phyloP scores from a whole-genome alignment of 1,140 invertebrate genomes.

The Eufriesea mexicana region DNA sequence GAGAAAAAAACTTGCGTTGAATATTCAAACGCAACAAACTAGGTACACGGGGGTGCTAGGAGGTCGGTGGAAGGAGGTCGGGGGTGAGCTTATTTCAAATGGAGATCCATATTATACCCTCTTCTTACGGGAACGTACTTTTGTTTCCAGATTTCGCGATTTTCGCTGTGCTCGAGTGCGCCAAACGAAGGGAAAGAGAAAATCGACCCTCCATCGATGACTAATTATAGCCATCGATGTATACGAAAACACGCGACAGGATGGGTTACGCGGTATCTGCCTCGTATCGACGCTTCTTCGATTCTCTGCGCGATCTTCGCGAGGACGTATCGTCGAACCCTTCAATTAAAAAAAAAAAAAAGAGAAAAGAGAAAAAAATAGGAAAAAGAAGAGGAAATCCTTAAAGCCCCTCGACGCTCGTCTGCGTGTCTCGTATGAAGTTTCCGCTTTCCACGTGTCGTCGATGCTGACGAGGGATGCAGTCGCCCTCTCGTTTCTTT shows the following conservation, averaged over 20 bases:
- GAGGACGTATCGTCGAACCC: conserved; percentile 16
- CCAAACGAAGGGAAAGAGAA: conserved; percentile 51
- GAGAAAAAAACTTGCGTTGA: conserved; percentile 77
- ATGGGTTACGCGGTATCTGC: conserved; percentile 4
- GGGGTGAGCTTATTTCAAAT: conserved; percentile 81
- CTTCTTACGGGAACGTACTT: conserved; percentile 78
- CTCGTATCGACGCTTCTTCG: conserved; percentile 37
- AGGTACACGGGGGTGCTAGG: conserved; percentile 76
- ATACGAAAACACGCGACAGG: conserved; percentile 34
- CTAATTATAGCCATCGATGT: conserved; percentile 67
- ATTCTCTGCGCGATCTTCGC: conserved; percentile 8
- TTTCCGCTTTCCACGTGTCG: not conserved
- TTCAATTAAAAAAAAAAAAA: conserved; percentile 38
- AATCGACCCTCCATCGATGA: conserved; percentile 59
- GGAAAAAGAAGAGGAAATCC: conserved; percentile 4
- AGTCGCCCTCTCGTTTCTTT: not conserved
- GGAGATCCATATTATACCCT: conserved; percentile 81
- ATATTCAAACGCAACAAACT: conserved; percentile 83
- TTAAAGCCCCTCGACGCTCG: conserved; percentile 1
- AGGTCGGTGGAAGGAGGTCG: conserved; percentile 36
- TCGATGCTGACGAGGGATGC: not conserved
- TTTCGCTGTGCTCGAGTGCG: conserved; percentile 68
- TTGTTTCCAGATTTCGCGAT: conserved; percentile 72
- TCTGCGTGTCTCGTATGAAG: not conserved
- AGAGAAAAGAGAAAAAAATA: conserved; percentile 10